phyloP scores from a whole-genome alignment of 2,113 vertebrate species.

The Zeus faber region DNA sequence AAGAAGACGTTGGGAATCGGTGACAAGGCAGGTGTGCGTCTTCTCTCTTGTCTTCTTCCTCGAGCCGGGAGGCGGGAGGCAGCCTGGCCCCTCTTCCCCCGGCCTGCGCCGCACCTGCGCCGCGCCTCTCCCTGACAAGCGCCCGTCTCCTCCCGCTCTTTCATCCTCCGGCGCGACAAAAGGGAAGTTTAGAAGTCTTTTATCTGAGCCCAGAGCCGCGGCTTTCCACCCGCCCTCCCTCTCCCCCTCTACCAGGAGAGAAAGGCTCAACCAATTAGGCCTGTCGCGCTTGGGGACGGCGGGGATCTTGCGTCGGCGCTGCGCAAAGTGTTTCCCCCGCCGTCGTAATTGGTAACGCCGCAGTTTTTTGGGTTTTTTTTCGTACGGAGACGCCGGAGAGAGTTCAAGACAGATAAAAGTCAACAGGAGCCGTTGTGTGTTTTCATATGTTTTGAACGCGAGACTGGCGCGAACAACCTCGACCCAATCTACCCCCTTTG shows the following conservation, averaged over 20 bases:
- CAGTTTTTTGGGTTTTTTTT: too few relatives aligned
- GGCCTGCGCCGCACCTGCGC: conserved; percentile 58
- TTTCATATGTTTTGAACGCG: too few relatives aligned
- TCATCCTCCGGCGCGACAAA: conserved; percentile 72
- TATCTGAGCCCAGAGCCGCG: conserved; percentile 68
- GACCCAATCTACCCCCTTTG: too few relatives aligned
- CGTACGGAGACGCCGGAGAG: conserved; percentile 12
- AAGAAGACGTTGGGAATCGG: conserved; percentile 61
- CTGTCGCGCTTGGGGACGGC: conserved; percentile 24
- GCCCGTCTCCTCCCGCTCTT: conserved; percentile 66
- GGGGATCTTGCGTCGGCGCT: conserved; percentile 40
- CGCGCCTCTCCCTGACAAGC: conserved; percentile 63
- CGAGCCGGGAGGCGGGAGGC: conserved; percentile 60
- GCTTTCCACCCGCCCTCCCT: too few relatives aligned
- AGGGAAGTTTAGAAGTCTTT: conserved; percentile 68
- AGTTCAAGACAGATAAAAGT: conserved; percentile 17
- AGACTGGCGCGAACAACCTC: too few relatives aligned
- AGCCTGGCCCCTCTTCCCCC: conserved; percentile 52
- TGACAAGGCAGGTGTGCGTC: conserved; percentile 37
- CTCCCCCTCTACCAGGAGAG: conserved; percentile 48
- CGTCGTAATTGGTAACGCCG: conserved; percentile 42
- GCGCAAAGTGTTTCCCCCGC: conserved; percentile 46
- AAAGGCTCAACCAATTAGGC: conserved; percentile 66
- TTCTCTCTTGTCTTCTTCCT: conserved; percentile 51
- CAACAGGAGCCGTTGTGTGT: neutral